Base-by-base conservation (phyloP, 1,140 invertebrate genomes). In the Eciton burchellii region DNA sequence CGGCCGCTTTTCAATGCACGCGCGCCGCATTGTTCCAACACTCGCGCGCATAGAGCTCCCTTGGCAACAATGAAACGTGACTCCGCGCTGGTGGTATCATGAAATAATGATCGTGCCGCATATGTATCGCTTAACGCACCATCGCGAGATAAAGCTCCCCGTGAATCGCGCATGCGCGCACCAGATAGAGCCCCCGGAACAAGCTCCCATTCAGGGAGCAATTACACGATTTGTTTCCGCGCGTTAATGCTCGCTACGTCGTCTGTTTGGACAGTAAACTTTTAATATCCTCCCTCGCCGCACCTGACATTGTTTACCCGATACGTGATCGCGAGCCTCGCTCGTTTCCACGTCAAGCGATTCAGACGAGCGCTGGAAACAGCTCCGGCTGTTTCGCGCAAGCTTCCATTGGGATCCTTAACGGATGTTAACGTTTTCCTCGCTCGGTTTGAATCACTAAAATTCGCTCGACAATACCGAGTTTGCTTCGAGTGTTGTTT, bases 71-170 rank as follows among this genome's bases (percentile, higher is more conserved):
- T 19, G 24, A n/a, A 21, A 9, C 24, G 24, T 4, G 21, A 41
- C 35, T n/a, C 24, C 16, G n/a, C 12, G 11, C 11, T 9, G 6
- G 29, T 6, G 35, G 19, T 49, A 49, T 62, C 24, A n/a, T 62
- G 16, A 63, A 76, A 76, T 41, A 73, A 76, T 76, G 26, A 73
- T 76, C 49, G 35, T 45, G n/a, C 21, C 5, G 45, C 21, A 57
- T n/a, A n/a, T n/a, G 45, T 57, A 70, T 43, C 16, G 24, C 19
- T 79, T 45, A 26, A 43, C 19, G 19, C 24, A 9, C 9, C 56
- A 14, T 24, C 21, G 19, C 12, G 26, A 29, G 8, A 57, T 70
- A 45, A 70, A 70, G 21, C 43, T 79, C 54, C n/a, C 26, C 52
- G 16, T 3, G 21, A 65, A 52, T 5, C 5, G n/a, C 5, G 19